phyloP scores from a whole-genome alignment of 2,888 invertebrate species.

The Dilophus febrilis region DNA sequence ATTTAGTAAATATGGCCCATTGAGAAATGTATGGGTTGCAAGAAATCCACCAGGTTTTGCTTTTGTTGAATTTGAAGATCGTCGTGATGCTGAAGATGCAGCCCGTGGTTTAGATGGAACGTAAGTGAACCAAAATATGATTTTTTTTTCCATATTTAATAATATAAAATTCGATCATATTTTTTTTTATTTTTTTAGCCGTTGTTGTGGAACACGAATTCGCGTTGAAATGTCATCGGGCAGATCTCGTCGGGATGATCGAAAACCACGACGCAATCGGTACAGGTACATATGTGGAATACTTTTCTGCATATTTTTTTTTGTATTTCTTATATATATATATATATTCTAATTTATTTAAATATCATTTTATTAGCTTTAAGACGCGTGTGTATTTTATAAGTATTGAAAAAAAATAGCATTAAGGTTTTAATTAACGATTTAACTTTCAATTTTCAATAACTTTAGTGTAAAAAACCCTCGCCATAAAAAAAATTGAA shows the following conservation, averaged over 20 bases:
- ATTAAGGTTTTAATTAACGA: too few species aligned
- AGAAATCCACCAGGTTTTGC: slow-evolving; percentile 81
- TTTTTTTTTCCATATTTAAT: too few species aligned
- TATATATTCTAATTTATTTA: too few species aligned
- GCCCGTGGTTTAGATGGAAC: slow-evolving; percentile 64
- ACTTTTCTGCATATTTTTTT: background rate
- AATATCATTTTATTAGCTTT: too few species aligned
- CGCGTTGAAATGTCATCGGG: slow-evolving; percentile 89
- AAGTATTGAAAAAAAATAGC: too few species aligned
- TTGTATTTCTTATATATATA: background rate
- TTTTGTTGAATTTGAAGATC: slow-evolving; percentile 74
- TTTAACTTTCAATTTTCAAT: too few species aligned
- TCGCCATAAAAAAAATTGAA: too few species aligned
- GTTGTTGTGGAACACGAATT: slow-evolving; percentile 77
- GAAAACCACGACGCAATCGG: slow-evolving; percentile 26
- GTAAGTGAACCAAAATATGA: slow-evolving; percentile 39
- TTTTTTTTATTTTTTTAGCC: slow-evolving; percentile 33
- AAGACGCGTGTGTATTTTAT: too few species aligned
- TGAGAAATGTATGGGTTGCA: slow-evolving; percentile 82
- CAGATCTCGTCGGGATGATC: slow-evolving; percentile 55
- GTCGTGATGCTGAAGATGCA: slow-evolving; percentile 71
- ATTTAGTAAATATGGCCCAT: slow-evolving; percentile 68
- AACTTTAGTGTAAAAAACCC: too few species aligned
- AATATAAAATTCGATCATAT: slow-evolving; percentile 31
- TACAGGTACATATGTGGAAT: slow-evolving; percentile 11